phyloP scores from a whole-genome alignment of 2,113 vertebrate species.

The Dinomys branickii region DNA sequence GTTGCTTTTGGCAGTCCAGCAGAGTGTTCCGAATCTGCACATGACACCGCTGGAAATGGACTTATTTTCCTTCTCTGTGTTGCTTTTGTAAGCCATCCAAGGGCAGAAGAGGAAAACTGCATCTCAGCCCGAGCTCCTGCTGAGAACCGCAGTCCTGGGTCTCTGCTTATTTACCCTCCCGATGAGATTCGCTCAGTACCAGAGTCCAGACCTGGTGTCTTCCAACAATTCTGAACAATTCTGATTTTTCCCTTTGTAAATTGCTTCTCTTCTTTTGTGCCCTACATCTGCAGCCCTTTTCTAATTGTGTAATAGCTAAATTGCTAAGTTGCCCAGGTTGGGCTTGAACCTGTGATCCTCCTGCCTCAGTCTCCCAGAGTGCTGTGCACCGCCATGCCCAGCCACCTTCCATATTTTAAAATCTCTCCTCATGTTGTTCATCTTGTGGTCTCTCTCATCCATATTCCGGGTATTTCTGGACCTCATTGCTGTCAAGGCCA shows the following conservation, averaged over 20 bases:
- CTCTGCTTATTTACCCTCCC: neutral
- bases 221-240: neutral
- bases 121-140: neutral
- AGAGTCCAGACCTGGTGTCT: neutral
- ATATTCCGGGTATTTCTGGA: neutral
- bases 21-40: constrained; percentile 60
- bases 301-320: neutral
- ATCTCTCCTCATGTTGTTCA: neutral
- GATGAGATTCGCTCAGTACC: neutral
- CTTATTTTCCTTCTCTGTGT: constrained; percentile 54
- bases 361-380: neutral
- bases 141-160: neutral
- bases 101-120: neutral
- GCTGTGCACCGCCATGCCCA: neutral
- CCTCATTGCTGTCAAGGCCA: neutral
- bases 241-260: constrained; percentile 4
- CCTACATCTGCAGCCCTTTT: neutral
- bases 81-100: constrained; percentile 48
- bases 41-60: constrained; percentile 60
- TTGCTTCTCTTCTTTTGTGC: neutral
- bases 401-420: neutral
- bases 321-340: neutral
- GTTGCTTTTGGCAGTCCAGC: constrained; percentile 61
- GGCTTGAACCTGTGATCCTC: neutral
- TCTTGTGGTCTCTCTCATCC: neutral